phyloP scores from a whole-genome alignment of 1,140 invertebrate genomes.

The Pristionchus pacificus region DNA sequence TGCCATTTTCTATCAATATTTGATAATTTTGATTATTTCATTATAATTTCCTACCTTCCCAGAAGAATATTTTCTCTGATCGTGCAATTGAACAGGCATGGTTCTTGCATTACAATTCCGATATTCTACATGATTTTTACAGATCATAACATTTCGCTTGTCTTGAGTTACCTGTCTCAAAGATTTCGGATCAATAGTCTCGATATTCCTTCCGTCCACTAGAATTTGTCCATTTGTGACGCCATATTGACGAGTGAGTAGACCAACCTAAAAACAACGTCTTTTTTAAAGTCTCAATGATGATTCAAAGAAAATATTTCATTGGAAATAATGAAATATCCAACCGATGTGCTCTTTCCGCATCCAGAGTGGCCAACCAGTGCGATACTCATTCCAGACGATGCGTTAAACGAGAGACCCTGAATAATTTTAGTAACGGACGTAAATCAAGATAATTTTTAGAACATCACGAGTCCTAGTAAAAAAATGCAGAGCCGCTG shows the following conservation, averaged over 20 bases:
- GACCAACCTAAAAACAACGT: background rate
- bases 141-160: too few species aligned
- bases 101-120: slow-evolving; percentile 44
- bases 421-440: background rate
- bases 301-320: background rate
- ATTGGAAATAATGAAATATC: too few species aligned
- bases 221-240: background rate
- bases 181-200: background rate
- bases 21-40: background rate
- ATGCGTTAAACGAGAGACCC: background rate
- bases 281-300: background rate
- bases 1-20: background rate
- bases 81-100: slow-evolving; percentile 42
- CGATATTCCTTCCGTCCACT: background rate
- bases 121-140: slow-evolving; percentile 10
- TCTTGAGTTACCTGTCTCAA: background rate
- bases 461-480: too few species aligned
- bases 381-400: background rate
- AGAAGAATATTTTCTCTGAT: slow-evolving; percentile 39
- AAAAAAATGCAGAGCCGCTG: too few species aligned
- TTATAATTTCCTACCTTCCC: slow-evolving; percentile 26
- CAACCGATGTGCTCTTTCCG: background rate
- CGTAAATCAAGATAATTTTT: too few species aligned
- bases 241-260: background rate
- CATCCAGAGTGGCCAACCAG: background rate